Base-by-base conservation (phyloP, 2,113 vertebrate species). In the Neofelis nebulosa region DNA sequence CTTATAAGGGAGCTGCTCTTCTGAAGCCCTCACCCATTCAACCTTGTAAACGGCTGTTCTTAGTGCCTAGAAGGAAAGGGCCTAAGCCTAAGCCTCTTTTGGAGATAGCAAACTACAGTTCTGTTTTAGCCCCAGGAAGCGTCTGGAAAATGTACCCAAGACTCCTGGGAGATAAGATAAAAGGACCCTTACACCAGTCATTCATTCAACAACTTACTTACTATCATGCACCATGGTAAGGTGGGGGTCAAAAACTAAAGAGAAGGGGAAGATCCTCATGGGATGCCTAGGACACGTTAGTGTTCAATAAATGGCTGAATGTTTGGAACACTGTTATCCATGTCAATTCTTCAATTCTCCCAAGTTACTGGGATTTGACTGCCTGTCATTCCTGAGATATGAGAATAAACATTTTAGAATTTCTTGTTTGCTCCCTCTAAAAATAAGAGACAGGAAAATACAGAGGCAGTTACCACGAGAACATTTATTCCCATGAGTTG, bases 401-500 rank as follows among this genome's bases (percentile, higher is more conserved):
- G 16, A 86, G 36, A 66, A 74, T 88, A 94, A 61, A 69, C 14
- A 50, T 79, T 86, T 89, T 36, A 84, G 25, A 84, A 71, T 38
- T 92, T 79, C 19, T 55, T 93, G 63, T 89, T 92, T 89, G 45
- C 48, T 38, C 69, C 45, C 65, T 68, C 69, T 65, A 84, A 89
- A 84, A 94, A 63, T 69, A 94, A 84, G 29, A 78, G 15, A 27
- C 41, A 96, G 63, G 68, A 84, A 92, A 71, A 89, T n/a, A 84
- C 4, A 45, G 83, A 92, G 91, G n/a, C 76, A 94, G 65, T 19
- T 52, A 85, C 14, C 3, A 3, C 14, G 33, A 61, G 41, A 82
- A 12, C 57, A 94, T 82, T 89, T 90, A 87, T 81, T 95, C 86
- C 71, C 36, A 45, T 69, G 88, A 89, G 38, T n/a, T 97, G 57